phyloP scores from a whole-genome alignment of 2,797 vertebrate genomes.

The Cryptoblepharus egeriae region DNA sequence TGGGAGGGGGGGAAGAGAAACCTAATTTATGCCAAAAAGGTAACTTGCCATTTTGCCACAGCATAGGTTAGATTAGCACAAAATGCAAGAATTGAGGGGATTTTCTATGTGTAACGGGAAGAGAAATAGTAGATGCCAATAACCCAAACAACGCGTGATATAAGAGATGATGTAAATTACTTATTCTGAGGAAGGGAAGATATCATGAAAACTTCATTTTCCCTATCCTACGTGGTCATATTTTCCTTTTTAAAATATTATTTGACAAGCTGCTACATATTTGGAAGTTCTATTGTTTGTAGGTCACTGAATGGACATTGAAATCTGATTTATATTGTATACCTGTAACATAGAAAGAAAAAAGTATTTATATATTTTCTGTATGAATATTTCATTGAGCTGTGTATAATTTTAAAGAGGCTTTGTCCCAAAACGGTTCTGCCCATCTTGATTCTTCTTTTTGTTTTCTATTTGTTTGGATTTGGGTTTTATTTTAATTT shows the following conservation, averaged over 20 bases:
- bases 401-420: slow-evolving; percentile 88
- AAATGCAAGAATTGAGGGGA: slow-evolving; percentile 55
- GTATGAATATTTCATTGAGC: slow-evolving; percentile 93
- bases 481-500: no score
- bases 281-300: slow-evolving; percentile 90
- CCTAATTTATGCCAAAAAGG: slow-evolving; percentile 77
- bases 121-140: slow-evolving; percentile 73
- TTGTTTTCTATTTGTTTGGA: slow-evolving; percentile 79
- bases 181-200: slow-evolving; percentile 63
- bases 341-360: slow-evolving; percentile 95
- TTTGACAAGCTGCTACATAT: slow-evolving; percentile 93
- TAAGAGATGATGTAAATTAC: slow-evolving; percentile 63
- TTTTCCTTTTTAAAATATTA: slow-evolving; percentile 72
- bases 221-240: slow-evolving; percentile 69
- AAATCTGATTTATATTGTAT: slow-evolving; percentile 95
- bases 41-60: slow-evolving; percentile 68
- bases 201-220: slow-evolving; percentile 67
- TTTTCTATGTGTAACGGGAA: slow-evolving; percentile 50
- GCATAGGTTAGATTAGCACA: slow-evolving; percentile 71
- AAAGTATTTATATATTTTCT: slow-evolving; percentile 99
- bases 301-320: slow-evolving; percentile 92
- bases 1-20: slow-evolving; percentile 18
- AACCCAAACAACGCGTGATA: slow-evolving; percentile 74
- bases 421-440: slow-evolving; percentile 81
- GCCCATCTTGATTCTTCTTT: slow-evolving; percentile 85